phyloP scores from a whole-genome alignment of 2,797 vertebrate species.

The Luscinia megarhynchos region DNA sequence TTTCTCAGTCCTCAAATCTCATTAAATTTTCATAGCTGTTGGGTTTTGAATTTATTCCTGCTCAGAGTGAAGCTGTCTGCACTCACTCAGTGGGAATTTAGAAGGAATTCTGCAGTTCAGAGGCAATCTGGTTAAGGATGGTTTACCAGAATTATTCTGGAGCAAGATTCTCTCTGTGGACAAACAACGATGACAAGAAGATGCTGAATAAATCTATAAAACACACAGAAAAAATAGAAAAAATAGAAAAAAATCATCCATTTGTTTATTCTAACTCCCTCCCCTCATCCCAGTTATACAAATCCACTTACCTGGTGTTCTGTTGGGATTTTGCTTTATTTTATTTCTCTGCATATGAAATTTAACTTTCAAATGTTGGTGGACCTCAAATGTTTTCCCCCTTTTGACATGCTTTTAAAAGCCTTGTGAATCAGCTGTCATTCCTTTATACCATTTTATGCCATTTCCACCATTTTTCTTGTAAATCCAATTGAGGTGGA shows the following conservation, averaged over 20 bases:
- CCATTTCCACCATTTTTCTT: not conserved
- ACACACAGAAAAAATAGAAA: not conserved
- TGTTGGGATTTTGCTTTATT: fast-evolving
- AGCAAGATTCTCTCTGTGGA: not conserved
- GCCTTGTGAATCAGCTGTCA: not conserved
- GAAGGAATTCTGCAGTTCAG: not conserved
- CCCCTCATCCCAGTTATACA: not conserved
- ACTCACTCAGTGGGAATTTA: not conserved
- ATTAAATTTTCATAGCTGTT: not conserved
- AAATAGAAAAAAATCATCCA: not conserved
- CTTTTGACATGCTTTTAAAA: not conserved
- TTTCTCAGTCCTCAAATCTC: not conserved
- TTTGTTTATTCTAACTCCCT: not conserved
- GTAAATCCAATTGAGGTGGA: not conserved
- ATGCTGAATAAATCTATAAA: not conserved
- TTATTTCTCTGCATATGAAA: not conserved
- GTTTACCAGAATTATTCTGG: not conserved
- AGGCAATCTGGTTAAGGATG: not conserved
- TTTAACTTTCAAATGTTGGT: not conserved
- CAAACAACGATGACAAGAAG: not conserved
- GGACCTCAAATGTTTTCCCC: fast-evolving
- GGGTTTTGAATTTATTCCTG: not conserved
- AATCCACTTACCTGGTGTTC: not conserved
- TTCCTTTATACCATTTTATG: not conserved
- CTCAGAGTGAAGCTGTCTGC: not conserved